Percentiles rank a stretch among this genome's conserved stretches.
Evolutionary conservation across 2,888 invertebrate genomes (phyloP).

Genomic region (Buathra laborator): DNA sequence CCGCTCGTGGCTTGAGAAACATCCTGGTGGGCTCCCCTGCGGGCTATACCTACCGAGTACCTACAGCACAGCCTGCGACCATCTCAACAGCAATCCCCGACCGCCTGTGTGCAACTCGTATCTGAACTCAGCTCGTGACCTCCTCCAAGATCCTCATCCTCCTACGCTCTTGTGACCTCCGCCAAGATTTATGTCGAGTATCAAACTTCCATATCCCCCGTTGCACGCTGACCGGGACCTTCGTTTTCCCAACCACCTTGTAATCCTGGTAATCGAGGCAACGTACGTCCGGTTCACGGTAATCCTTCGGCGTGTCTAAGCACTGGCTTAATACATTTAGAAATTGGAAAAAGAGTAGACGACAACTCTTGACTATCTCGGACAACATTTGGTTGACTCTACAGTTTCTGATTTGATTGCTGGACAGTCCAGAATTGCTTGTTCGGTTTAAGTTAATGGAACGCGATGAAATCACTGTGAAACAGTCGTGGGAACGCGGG

Average conservation of each 20-base stretch:
- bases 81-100: constrained; percentile 37
- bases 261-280: constrained; percentile 15
- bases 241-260: constrained; percentile 18
- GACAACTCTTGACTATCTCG: not conserved
- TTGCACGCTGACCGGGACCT: not conserved
- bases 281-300: constrained; percentile 6
- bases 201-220: constrained; percentile 49
- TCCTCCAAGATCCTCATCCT: constrained; percentile 53
- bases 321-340: not conserved
- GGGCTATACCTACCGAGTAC: constrained; percentile 27
- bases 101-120: constrained; percentile 42
- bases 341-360: not conserved
- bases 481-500: not conserved
- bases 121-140: constrained; percentile 54
- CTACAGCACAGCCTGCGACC: constrained; percentile 24
- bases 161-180: constrained; percentile 29
- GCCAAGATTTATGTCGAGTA: constrained; percentile 57
- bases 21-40: constrained; percentile 48
- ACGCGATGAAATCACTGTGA: not conserved
- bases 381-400: not conserved
- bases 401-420: not conserved
- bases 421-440: not conserved
- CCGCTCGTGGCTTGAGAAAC: constrained; percentile 4
- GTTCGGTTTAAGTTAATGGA: not conserved
- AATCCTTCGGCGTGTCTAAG: not conserved